Percentiles rank a stretch among this genome's conserved stretches.
Evolutionary conservation across 2,113 vertebrate species (phyloP).

Genomic region (Eurypyga helias): DNA sequence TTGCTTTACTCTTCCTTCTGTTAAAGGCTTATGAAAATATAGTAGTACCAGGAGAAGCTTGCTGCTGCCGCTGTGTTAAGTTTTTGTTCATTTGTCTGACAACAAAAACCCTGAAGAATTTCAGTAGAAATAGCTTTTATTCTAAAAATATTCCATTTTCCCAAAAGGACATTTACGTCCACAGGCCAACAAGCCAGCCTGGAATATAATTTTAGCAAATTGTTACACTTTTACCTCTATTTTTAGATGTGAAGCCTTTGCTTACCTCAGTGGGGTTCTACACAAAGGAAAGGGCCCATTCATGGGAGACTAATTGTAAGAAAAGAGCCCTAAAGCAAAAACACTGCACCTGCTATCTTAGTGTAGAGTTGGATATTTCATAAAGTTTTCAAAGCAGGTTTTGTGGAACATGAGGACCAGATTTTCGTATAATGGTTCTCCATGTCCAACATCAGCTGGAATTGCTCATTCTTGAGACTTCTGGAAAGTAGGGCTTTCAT

Average conservation of each 20-base stretch:
- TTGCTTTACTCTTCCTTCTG: not conserved
- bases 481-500: not conserved
- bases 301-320: not conserved
- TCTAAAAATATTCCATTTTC: not conserved
- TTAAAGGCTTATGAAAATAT: not conserved
- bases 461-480: not conserved
- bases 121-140: not conserved
- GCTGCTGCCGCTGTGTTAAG: not conserved
- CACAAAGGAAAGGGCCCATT: rapidly evolving
- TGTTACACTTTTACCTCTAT: not conserved
- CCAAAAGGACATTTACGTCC: not conserved
- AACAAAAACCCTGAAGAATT: not conserved
- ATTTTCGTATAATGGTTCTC: not conserved
- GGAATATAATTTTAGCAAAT: not conserved
- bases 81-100: not conserved
- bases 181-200: not conserved
- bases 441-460: not conserved
- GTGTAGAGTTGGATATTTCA: not conserved
- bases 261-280: not conserved
- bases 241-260: not conserved
- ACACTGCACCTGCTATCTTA: not conserved
- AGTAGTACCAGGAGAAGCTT: not conserved
- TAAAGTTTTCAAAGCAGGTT: not conserved
- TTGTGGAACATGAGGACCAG: not conserved
- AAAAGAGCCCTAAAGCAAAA: not conserved